These are phyloP conservation scores for Brachypodius melanocephalos DNA, from an alignment of 2,113 vertebrate genomes.

Conservation along the genomic window DNA sequence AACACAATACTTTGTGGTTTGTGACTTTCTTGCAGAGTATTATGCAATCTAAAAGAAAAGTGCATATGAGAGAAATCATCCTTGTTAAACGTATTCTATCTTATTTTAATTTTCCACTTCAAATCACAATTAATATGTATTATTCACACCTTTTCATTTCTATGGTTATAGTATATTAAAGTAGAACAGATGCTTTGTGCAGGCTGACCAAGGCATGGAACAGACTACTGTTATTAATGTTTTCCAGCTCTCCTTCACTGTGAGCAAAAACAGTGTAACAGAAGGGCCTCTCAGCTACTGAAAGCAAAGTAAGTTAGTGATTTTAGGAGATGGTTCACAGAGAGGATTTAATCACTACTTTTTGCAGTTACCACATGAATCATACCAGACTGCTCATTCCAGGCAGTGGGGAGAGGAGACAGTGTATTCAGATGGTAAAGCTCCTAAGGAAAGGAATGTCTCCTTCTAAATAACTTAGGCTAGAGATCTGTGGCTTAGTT, in stretches of 20 bases:
- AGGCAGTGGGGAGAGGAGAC: background rate
- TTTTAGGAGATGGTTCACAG: background rate
- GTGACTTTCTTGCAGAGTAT: background rate
- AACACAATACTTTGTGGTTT: background rate
- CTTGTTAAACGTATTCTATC: background rate
- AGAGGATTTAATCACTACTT: background rate
- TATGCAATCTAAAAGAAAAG: background rate
- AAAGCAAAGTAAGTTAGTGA: background rate
- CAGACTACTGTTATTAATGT: background rate
- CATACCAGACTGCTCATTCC: background rate
- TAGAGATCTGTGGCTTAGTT: background rate
- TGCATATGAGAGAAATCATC: background rate
- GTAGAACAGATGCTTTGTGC: background rate
- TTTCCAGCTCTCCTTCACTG: background rate
- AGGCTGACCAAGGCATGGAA: background rate
- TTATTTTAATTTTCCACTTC: slow-evolving; percentile 50
- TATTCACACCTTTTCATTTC: slow-evolving; percentile 31
- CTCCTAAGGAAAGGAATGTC: background rate
- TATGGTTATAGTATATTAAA: background rate
- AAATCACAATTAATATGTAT: slow-evolving; percentile 16
- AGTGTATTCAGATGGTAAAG: background rate
- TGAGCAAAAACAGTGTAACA: background rate
- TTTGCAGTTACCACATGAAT: background rate
- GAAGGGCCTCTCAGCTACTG: background rate
- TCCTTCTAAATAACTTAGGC: background rate